Base-by-base conservation (phyloP, 1,140 invertebrate genomes). In the Pachyrhynchus sulphureomaculatus region DNA sequence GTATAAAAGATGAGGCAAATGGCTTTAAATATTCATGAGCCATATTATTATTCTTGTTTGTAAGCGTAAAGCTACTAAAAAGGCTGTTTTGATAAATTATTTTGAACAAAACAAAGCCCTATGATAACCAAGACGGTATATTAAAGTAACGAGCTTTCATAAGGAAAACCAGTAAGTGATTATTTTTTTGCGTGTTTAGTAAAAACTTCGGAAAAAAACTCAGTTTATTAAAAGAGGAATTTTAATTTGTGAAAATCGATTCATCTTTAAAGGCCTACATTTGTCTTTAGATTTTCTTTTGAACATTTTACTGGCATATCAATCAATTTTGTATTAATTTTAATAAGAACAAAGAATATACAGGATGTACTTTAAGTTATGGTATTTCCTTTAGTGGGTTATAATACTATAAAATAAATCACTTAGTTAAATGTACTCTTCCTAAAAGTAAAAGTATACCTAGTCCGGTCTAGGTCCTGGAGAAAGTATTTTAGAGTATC, bases 91-190 rank as follows among this genome's bases (percentile, higher is more conserved):
- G 66, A 64, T 62, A 58, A 65, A 63, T 67, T 67, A 67, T 67
- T 69, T 67, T 58, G 63, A 64, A 66, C 66, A 70, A 69, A 65
- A 68, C 57, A 69, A 60, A 70, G 66, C 68, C 68, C 61, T 68
- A 66, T 57, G 65, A 68, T 61, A 61, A 57, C 53, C 42, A 26
- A 18, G 37, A 12, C n/a, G 57, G 21, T 52, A 42, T 51, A 59
- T 60, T 45, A 32, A 49, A 51, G 56, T 59, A 52, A 60, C 57
- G 49, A 60, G 57, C 42, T 36, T 36, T 13, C 18, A 34, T 53
- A 45, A 21, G 56, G 63, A 65, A 65, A 65, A 55, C 61, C 57
- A 60, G 61, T 69, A 66, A 64, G 34, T 55, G 57, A 64, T 64
- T 70, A 68, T 68, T 69, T 69, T n/a, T 69, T 62, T 59, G 49